A percentile compares a stretch with the other conserved stretches of the same genome.
These are phyloP conservation scores for Natrix natrix DNA, from an alignment of 2,797 vertebrate genomes.

Conservation along the genomic window DNA sequence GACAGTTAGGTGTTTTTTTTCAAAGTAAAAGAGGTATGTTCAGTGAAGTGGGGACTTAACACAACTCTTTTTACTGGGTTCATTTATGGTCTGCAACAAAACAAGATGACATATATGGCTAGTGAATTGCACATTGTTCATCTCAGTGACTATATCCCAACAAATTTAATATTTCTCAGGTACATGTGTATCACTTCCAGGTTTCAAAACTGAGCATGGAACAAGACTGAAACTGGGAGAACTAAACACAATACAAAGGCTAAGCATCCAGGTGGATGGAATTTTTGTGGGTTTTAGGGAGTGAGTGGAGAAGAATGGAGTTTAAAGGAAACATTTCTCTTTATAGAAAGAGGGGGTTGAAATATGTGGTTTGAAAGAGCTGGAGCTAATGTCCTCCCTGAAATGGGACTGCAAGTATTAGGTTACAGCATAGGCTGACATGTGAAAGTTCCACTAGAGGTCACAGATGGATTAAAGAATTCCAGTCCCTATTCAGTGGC, in stretches of 20 bases:
- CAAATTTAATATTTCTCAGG: not conserved
- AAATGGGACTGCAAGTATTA: slow-evolving; percentile 5
- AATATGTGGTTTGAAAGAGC: not conserved
- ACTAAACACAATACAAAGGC: not conserved
- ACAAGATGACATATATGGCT: not conserved
- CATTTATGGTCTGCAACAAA: not conserved
- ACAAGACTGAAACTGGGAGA: not conserved
- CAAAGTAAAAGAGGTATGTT: not conserved
- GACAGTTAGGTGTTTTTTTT: not conserved
- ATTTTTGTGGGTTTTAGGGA: not conserved
- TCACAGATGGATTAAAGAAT: slow-evolving; percentile 30
- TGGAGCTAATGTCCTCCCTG: not conserved
- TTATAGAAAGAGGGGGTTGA: not conserved
- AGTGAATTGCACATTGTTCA: not conserved
- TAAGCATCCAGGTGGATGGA: not conserved
- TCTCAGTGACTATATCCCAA: not conserved
- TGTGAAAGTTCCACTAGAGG: slow-evolving; percentile 27
- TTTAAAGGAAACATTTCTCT: not conserved
- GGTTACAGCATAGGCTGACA: not conserved
- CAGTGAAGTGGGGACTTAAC: not conserved
- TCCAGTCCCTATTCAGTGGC: slow-evolving; percentile 5
- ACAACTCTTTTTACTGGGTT: not conserved
- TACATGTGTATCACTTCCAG: too few species aligned
- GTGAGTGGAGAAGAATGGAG: not conserved
- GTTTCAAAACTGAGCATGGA: not conserved